A percentile compares a stretch with the other conserved stretches of the same genome.
These are phyloP conservation scores for Mechanitis mazaeus DNA, from an alignment of 2,888 invertebrate species.

Conservation along the genomic window DNA sequence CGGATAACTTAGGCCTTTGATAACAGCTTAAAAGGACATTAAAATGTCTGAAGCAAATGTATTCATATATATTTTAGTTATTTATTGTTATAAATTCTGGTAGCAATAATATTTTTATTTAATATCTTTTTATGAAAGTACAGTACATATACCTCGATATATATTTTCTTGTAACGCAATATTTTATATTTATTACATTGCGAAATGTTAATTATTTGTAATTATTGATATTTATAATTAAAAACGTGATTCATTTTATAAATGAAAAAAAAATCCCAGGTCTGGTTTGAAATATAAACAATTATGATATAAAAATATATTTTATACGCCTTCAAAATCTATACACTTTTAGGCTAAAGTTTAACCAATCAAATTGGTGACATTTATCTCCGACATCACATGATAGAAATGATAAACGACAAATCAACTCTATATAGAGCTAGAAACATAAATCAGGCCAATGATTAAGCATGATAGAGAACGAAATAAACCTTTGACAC, in stretches of 20 bases:
- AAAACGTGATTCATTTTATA: background rate
- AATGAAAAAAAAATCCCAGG: too few relatives aligned
- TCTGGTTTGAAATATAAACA: too few relatives aligned
- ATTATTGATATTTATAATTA: slow-evolving; percentile 13
- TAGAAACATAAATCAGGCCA: slow-evolving; percentile 45
- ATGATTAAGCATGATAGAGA: slow-evolving; percentile 61
- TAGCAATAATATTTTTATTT: background rate
- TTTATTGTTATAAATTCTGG: background rate
- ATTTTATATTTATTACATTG: background rate
- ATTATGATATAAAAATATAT: too few relatives aligned
- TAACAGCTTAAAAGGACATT: slow-evolving; percentile 1
- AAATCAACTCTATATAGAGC: slow-evolving; percentile 14
- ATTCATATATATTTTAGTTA: background rate
- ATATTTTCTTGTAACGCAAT: background rate
- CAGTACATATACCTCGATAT: too few relatives aligned
- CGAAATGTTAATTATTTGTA: slow-evolving; percentile 7
- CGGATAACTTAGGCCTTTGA: background rate
- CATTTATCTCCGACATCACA: too few relatives aligned
- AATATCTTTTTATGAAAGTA: too few relatives aligned
- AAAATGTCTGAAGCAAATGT: background rate
- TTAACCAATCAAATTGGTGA: too few relatives aligned
- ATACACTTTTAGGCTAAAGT: too few relatives aligned
- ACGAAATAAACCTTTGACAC: slow-evolving; percentile 48
- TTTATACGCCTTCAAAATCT: too few relatives aligned
- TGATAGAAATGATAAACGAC: background rate